Evolutionary conservation across 2,113 vertebrate species (phyloP), one percentile per base, ranked within the genome.

Genomic region (Nymphicus hollandicus): DNA sequence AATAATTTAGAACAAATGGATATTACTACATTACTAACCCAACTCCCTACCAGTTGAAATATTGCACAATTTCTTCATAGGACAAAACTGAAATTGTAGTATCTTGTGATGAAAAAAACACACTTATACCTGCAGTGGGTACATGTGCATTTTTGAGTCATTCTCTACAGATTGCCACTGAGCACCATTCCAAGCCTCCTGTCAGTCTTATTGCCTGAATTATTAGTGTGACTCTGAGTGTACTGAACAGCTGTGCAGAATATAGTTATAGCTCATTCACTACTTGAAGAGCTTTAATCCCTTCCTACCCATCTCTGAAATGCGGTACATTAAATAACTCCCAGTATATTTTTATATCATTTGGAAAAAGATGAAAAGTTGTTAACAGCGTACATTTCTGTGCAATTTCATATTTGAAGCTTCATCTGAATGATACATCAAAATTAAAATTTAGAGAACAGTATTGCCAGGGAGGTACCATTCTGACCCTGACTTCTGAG

Each of bases 191-290:
- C 61, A 80, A 65, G 41, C 53, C 56, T 92, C 74, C 28, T 88
- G 72, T 79, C 72, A 84, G 69, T 81, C 41, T 80, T 84, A 80
- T 43, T 78, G 93, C 73, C 71, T 89, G 63, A 70, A 60, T 86
- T 95, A 84, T 84, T 94, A 96, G 65, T 76, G 70, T 43, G 12
- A 73, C 85, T 91, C 85, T 77, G 89, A 95, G 33, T 80, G 74
- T 72, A 80, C 50, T 71, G 92, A 96, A 84, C 52, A 86, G 44
- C 83, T 96, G 84, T 78, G 58, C 55, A 94, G 80, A 94, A 91
- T 60, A 91, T 37, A 95, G 77, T 86, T 96, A 95, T n/a, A 68
- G 70, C 78, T 91, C 83, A 87, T 60, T 96, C 90, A 82, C 68
- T 88, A 86, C 56, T 65, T 87, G 60, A 39, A 97, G 65, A 65